phyloP scores from a whole-genome alignment of 2,888 invertebrate genomes.

The Acanthacorydalis orientalis region DNA sequence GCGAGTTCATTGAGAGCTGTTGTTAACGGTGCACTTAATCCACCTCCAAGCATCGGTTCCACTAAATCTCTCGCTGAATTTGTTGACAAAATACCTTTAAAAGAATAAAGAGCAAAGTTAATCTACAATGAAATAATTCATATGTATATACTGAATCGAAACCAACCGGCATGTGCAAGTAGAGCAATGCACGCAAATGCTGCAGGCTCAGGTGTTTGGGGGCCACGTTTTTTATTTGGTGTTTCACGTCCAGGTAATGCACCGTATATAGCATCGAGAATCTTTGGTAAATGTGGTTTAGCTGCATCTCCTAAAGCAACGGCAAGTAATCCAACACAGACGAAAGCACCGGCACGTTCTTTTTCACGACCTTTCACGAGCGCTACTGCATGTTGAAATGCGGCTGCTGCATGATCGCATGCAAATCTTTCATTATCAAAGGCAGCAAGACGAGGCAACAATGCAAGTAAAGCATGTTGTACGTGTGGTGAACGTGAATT shows the following conservation, averaged over 20 bases:
- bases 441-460: conserved; percentile 86
- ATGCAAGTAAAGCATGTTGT: conserved; percentile 69
- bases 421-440: conserved; percentile 73
- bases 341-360: conserved; percentile 74
- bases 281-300: conserved; percentile 58
- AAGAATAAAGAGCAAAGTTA: too few species aligned
- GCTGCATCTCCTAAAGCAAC: conserved; percentile 76
- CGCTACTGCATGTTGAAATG: conserved; percentile 61
- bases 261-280: conserved; percentile 68
- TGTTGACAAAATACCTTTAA: too few species aligned
- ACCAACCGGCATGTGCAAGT: conserved; percentile 52
- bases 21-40: conserved; percentile 78
- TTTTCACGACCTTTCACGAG: conserved; percentile 60
- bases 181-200: conserved; percentile 89
- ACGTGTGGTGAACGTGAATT: conserved; percentile 60
- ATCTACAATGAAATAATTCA: too few species aligned
- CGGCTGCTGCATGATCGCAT: conserved; percentile 50
- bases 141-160: too few species aligned
- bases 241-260: conserved; percentile 59
- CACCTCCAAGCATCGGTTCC: conserved; percentile 84
- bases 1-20: conserved; percentile 83
- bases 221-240: conserved; percentile 53
- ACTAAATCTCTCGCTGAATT: conserved; percentile 39
- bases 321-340: conserved; percentile 68
- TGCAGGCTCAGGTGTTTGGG: conserved; percentile 54